A percentile compares a stretch with the other conserved stretches of the same genome.
Evolutionary conservation across 1,140 invertebrate genomes (phyloP).

Genomic region (Drosophila sucinea): DNA sequence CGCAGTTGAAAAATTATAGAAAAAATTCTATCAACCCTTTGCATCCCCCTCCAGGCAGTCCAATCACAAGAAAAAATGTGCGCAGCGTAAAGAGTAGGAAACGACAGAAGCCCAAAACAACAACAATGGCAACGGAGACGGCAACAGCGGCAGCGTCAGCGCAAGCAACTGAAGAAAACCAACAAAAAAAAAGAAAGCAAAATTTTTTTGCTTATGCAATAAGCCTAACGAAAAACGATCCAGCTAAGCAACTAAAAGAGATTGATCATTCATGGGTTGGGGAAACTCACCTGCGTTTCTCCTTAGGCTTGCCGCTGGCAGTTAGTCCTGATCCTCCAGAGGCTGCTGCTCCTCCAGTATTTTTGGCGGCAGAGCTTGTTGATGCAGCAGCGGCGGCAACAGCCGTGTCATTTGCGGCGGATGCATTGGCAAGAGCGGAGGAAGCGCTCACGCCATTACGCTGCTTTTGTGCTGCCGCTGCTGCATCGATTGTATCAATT

Average conservation of each 20-base stretch:
- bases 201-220: slow-evolving; percentile 61
- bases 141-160: slow-evolving; percentile 31
- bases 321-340: slow-evolving; percentile 48
- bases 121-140: slow-evolving; percentile 29
- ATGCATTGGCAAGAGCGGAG: background rate
- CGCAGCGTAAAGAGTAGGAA: slow-evolving; percentile 16
- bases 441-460: slow-evolving; percentile 37
- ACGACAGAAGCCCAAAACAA: slow-evolving; percentile 21
- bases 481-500: slow-evolving; percentile 73
- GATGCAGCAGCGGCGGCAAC: slow-evolving; percentile 35
- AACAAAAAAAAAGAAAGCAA: slow-evolving; percentile 72
- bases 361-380: background rate
- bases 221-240: slow-evolving; percentile 48
- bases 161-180: slow-evolving; percentile 38
- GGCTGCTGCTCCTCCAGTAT: background rate
- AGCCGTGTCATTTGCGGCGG: background rate
- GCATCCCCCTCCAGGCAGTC: background rate
- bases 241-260: slow-evolving; percentile 14
- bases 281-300: slow-evolving; percentile 75
- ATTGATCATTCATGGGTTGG: background rate
- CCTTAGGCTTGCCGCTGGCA: slow-evolving; percentile 78
- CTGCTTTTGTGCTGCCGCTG: slow-evolving; percentile 65
- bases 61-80: slow-evolving; percentile 16
- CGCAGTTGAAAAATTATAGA: background rate
- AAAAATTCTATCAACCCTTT: slow-evolving; percentile 7